Base-by-base conservation (phyloP, 1,140 invertebrate genomes). In the Eulimnadia texana region DNA sequence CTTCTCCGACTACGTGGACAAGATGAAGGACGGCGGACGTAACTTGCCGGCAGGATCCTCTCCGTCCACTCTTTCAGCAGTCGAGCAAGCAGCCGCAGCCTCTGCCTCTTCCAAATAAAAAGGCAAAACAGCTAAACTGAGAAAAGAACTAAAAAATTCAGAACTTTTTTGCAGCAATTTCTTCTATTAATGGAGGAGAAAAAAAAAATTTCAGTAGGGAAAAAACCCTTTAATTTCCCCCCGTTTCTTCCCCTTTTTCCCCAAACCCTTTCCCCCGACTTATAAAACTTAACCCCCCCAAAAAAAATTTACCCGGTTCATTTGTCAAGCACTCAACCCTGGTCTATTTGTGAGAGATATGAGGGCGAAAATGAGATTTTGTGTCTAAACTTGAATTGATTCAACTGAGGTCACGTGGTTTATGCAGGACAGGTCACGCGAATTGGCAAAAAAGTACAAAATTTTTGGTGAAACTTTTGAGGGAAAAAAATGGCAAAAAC, bases 1-100 rank as follows among this genome's bases (percentile, higher is more conserved):
- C 70, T 86, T 98, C 70, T 84, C 86, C 67, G 92, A 97, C 73
- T 94, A 93, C 75, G 92, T 90, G 74, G 90, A 93, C 67, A 93
- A 93, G 76, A 92, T 93, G 78, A 84, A 84, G 69, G 82, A 85
- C 62, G 72, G 69, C 51, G 70, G 61, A 47, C 33, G 60, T 57
- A 55, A 72, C 63, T 51, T 56, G 64, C 57, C 56, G 29, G 60
- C 33, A 51, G 64, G 65, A 50, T 60, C 64, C 24, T 42, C 33
- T 42, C 33, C 33, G 33, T 16, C 33, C 33, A 16, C 6, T 42
- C 6, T 16, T 9, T 42, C 33, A 16, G 54, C 9, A 56, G 54
- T 2, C 20, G 54, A 10, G 2, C 23, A 23, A 25, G 2, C 52
- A 0, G 52, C 55, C 28, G 55, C 22, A 3, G 22, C 55, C 13